These are phyloP conservation scores for Mythimna lalbum DNA, from an alignment of 2,888 invertebrate species.

Conservation along the genomic window DNA sequence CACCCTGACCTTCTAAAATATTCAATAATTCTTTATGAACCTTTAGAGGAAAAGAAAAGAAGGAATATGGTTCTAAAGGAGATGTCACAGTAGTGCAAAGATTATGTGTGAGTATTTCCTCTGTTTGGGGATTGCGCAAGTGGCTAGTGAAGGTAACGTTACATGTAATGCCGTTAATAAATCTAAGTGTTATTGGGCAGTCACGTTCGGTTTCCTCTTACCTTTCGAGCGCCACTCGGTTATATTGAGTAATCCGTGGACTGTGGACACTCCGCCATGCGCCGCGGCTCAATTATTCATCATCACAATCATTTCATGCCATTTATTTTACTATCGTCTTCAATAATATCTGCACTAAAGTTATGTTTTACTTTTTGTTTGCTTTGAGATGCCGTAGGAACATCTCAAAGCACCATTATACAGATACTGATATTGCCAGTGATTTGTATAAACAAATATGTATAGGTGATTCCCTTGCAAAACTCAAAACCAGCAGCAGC, in stretches of 20 bases:
- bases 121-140: not conserved
- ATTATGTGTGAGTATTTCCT: not conserved
- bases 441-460: slow-evolving; percentile 5
- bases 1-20: not conserved
- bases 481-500: slow-evolving; percentile 6
- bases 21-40: not conserved
- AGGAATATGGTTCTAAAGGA: not conserved
- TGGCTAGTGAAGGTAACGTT: not conserved
- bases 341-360: not conserved
- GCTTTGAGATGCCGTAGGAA: no score
- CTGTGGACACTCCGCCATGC: no score
- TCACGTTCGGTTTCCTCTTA: slow-evolving; percentile 46
- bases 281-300: not conserved
- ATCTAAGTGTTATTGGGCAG: slow-evolving; percentile 29
- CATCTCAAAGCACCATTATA: not conserved
- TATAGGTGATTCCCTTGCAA: not conserved
- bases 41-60: not conserved
- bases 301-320: slow-evolving; percentile 1
- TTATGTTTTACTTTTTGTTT: slow-evolving; percentile 1
- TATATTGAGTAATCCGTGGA: slow-evolving; percentile 32
- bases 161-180: slow-evolving; percentile 5
- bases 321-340: not conserved
- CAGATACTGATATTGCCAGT: not conserved
- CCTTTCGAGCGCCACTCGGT: slow-evolving; percentile 6
- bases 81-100: not conserved